Conservation (phyloP, 2,888 invertebrate species). For the Nephrotoma flavescens region DNA sequence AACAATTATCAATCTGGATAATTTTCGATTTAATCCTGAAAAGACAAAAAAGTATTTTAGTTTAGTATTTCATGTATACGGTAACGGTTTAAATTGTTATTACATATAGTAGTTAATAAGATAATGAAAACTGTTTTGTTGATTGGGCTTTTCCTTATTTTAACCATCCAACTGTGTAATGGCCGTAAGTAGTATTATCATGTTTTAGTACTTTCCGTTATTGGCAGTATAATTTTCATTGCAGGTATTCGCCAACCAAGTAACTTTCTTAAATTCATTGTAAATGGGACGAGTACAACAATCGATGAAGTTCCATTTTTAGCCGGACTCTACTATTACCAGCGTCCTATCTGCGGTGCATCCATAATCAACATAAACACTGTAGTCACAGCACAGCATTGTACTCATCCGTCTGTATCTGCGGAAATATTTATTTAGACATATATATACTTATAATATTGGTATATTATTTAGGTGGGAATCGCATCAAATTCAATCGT, state of each 20-base stretch:
- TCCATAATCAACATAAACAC: not conserved
- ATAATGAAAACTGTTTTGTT: not conserved
- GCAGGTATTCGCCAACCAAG: not conserved
- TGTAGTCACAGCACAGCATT: not conserved
- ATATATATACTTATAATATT: not conserved
- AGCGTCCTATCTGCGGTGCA: not conserved
- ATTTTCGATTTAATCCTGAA: not conserved
- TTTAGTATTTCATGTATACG: not conserved
- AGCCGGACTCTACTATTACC: not conserved
- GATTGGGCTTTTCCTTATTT: not conserved
- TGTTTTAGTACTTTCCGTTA: not conserved
- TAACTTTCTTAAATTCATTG: not conserved
- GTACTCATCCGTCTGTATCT: not conserved
- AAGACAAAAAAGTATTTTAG: not conserved
- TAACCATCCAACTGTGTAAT: not conserved
- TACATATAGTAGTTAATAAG: not conserved
- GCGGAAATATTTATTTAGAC: not conserved
- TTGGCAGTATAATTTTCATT: not conserved
- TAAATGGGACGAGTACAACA: not conserved
- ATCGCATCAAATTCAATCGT: not conserved
- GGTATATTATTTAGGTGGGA: not conserved
- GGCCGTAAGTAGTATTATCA: not conserved
- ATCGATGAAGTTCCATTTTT: not conserved
- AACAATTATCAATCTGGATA: not conserved
- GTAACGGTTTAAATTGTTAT: not conserved